Percentiles rank a stretch among this genome's conserved stretches.
These are phyloP conservation scores for Drosophila murphyi DNA, from an alignment of 1,140 invertebrate genomes.

Conservation along the genomic window DNA sequence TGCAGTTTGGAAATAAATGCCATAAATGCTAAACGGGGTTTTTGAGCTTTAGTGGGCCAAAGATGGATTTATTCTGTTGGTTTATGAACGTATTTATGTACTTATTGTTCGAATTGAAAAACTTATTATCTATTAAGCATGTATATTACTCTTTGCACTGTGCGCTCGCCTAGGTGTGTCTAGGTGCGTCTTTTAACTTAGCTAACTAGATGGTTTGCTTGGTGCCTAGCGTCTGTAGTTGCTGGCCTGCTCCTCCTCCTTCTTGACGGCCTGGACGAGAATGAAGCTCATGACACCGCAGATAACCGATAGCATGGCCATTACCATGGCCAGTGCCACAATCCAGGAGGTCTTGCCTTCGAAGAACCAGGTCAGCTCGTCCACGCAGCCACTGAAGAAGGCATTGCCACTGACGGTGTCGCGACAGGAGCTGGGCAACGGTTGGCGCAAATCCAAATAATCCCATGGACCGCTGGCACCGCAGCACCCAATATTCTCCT, in stretches of 20 bases:
- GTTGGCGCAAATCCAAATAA: slow-evolving; percentile 90
- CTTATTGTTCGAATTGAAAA: slow-evolving; percentile 75
- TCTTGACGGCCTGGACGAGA: slow-evolving; percentile 89
- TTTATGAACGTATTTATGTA: slow-evolving; percentile 40
- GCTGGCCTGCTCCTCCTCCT: slow-evolving; percentile 88
- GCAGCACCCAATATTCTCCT: slow-evolving; percentile 95
- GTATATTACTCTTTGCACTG: slow-evolving; percentile 41
- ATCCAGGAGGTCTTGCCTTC: slow-evolving; percentile 93
- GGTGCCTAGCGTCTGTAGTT: slow-evolving; percentile 84
- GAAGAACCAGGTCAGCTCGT: slow-evolving; percentile 93
- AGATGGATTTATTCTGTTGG: slow-evolving; percentile 32
- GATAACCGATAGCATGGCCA: slow-evolving; percentile 90
- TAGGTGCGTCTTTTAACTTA: slow-evolving; percentile 44
- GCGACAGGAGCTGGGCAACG: slow-evolving; percentile 91
- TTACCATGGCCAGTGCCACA: slow-evolving; percentile 90
- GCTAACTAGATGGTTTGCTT: slow-evolving; percentile 20
- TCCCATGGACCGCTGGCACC: slow-evolving; percentile 93
- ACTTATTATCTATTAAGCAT: slow-evolving; percentile 49
- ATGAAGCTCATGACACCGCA: slow-evolving; percentile 88
- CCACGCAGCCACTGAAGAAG: slow-evolving; percentile 93
- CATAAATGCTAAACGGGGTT: neutral
- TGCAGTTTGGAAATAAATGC: too few relatives aligned
- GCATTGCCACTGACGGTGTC: slow-evolving; percentile 95
- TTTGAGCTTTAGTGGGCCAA: slow-evolving; percentile 15
- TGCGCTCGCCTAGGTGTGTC: slow-evolving; percentile 24